A percentile compares a stretch with the other conserved stretches of the same genome.
Conservation (phyloP, 2,888 invertebrate species). For the Pyrgus malvae region DNA sequence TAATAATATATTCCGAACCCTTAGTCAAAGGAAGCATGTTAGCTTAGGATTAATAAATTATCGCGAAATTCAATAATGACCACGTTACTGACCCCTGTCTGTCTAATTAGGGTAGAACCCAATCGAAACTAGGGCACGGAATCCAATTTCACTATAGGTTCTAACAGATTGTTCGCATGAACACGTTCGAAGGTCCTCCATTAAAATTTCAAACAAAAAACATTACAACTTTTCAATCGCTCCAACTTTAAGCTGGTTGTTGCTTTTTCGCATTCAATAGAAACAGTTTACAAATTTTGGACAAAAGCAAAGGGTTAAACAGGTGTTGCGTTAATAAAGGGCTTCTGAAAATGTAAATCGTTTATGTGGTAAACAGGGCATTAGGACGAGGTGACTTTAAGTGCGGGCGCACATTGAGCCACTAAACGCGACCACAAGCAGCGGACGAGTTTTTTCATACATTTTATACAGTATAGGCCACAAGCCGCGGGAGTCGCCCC, state of each 20-base stretch:
- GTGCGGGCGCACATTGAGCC: no score
- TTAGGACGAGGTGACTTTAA: no score
- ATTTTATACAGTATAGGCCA: no score
- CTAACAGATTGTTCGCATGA: conserved; percentile 10
- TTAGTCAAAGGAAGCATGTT: conserved; percentile 6
- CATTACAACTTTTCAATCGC: conserved; percentile 16
- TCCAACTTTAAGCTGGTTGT: no score
- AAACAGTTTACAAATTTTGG: no score
- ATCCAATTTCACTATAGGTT: conserved; percentile 12
- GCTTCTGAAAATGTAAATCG: neutral
- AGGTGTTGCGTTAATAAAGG: no score
- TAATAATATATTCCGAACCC: neutral
- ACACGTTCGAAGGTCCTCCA: neutral
- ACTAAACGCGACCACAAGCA: no score
- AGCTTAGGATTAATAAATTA: conserved; percentile 18
- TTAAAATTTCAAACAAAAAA: conserved; percentile 19
- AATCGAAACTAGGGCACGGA: no score
- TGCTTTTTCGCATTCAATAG: neutral
- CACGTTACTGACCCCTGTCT: conserved; percentile 8
- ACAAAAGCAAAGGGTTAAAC: no score
- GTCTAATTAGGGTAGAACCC: conserved; percentile 16
- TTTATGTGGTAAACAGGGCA: no score
- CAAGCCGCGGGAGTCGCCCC: no score
- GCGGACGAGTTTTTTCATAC: no score
- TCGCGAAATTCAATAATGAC: conserved; percentile 18